Conservation (phyloP, 1,140 invertebrate genomes). For the Drosophila pruinosa region DNA sequence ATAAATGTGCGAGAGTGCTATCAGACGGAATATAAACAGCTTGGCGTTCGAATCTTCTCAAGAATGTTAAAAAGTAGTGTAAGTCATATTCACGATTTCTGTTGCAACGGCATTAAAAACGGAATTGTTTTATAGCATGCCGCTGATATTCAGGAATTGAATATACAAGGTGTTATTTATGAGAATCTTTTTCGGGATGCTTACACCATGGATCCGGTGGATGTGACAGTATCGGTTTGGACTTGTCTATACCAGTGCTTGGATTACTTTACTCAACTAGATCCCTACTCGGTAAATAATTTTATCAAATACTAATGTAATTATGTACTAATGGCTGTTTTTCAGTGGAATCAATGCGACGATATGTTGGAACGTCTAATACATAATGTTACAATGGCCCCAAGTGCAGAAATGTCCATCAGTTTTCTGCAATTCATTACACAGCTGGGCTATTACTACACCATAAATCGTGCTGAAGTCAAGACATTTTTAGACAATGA, state of each 20-base stretch:
- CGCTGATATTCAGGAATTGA: conserved; percentile 50
- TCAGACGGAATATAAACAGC: conserved; percentile 41
- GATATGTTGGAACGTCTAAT: conserved; percentile 65
- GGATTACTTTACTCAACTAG: conserved; percentile 52
- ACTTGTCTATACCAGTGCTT: conserved; percentile 59
- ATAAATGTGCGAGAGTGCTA: conserved; percentile 59
- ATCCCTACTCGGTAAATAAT: conserved; percentile 38
- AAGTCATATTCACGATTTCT: neutral
- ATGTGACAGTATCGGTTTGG: conserved; percentile 41
- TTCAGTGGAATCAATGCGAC: conserved; percentile 69
- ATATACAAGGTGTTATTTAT: conserved; percentile 64
- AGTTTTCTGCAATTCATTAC: conserved; percentile 55
- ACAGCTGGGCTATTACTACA: conserved; percentile 54
- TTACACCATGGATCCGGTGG: conserved; percentile 50
- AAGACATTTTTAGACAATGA: conserved; percentile 26
- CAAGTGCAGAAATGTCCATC: conserved; percentile 41
- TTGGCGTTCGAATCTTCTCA: conserved; percentile 53
- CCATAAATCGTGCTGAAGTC: conserved; percentile 53
- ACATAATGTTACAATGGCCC: conserved; percentile 49
- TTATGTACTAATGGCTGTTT: neutral
- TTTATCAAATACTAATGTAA: neutral
- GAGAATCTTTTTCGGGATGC: conserved; percentile 53
- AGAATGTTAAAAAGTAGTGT: conserved; percentile 49
- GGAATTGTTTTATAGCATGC: conserved; percentile 14
- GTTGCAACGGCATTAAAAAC: neutral